Evolutionary conservation across 2,113 vertebrate species (phyloP).

Genomic region (Eubucco bourcierii): DNA sequence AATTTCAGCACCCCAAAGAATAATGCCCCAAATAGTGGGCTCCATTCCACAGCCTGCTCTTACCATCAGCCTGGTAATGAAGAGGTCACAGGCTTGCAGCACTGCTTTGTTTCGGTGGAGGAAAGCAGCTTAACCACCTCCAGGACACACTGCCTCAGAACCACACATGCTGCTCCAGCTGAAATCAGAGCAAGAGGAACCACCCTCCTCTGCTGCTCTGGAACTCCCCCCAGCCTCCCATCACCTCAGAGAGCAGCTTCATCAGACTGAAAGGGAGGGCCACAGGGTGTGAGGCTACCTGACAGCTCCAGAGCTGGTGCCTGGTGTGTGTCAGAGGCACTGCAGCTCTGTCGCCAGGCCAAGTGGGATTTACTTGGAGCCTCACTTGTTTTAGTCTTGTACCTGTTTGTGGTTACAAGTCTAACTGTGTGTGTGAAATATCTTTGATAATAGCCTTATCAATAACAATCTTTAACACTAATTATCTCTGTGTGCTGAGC

Average conservation of each 20-base stretch:
- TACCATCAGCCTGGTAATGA: constrained; percentile 38
- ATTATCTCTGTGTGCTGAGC: neutral
- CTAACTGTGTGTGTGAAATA: neutral
- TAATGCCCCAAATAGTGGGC: constrained; percentile 38
- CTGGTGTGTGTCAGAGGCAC: neutral
- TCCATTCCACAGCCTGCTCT: neutral
- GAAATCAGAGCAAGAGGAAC: neutral
- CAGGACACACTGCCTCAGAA: neutral
- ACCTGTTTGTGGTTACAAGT: neutral
- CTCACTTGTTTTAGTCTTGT: neutral
- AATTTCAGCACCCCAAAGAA: constrained; percentile 65
- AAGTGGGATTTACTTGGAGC: neutral
- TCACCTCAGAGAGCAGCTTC: neutral
- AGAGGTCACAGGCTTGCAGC: constrained; percentile 5
- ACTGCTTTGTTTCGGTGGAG: neutral
- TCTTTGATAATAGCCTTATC: too few species aligned
- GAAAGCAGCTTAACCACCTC: neutral
- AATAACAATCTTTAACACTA: too few species aligned
- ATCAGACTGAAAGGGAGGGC: neutral
- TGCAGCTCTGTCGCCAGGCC: neutral
- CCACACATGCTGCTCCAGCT: neutral
- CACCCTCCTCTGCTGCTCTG: neutral
- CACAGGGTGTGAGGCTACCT: neutral
- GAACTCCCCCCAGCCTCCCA: neutral
- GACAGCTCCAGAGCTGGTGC: neutral